A percentile compares a stretch with the other conserved stretches of the same genome.
Evolutionary conservation across 1,140 invertebrate genomes (phyloP).

Genomic region (Ectropis grisescens): DNA sequence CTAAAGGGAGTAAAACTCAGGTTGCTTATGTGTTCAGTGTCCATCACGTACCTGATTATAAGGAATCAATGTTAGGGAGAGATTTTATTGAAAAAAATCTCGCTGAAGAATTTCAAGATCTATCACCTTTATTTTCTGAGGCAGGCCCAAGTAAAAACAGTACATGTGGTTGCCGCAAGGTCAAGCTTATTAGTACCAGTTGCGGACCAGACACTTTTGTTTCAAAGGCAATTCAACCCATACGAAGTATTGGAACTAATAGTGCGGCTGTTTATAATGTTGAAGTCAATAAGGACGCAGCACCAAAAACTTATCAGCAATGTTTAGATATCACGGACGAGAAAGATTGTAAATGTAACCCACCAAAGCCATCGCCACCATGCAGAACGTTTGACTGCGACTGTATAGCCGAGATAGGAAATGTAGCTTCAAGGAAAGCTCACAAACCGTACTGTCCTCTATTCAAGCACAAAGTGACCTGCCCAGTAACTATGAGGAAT

Average conservation of each 20-base stretch:
- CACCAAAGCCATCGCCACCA: conserved; percentile 39
- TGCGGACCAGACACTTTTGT: no score
- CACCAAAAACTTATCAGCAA: no score
- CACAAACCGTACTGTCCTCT: conserved; percentile 51
- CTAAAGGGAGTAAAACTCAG: conserved; percentile 31
- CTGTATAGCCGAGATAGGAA: conserved; percentile 38
- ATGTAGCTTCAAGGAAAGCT: conserved; percentile 34
- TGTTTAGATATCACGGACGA: conserved; percentile 37
- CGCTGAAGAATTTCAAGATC: no score
- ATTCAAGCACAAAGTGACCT: conserved; percentile 48
- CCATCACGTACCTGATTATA: conserved; percentile 29
- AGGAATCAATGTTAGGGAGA: conserved; percentile 19
- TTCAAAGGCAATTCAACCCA: no score
- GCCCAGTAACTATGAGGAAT: conserved; percentile 44
- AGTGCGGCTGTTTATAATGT: conserved; percentile 30
- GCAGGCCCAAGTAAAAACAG: no score
- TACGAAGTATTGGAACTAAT: conserved; percentile 10
- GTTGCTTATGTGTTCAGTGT: conserved; percentile 36
- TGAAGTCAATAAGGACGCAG: no score
- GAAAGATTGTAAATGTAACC: conserved; percentile 50
- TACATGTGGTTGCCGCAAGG: conserved; percentile 17
- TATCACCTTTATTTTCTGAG: no score
- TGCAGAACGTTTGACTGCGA: conserved; percentile 55
- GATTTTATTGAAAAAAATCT: conserved; percentile 13
- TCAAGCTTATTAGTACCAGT: no score